Conservation (phyloP, 1,140 invertebrate species). For the Pseudomyrmex cubaensis region DNA sequence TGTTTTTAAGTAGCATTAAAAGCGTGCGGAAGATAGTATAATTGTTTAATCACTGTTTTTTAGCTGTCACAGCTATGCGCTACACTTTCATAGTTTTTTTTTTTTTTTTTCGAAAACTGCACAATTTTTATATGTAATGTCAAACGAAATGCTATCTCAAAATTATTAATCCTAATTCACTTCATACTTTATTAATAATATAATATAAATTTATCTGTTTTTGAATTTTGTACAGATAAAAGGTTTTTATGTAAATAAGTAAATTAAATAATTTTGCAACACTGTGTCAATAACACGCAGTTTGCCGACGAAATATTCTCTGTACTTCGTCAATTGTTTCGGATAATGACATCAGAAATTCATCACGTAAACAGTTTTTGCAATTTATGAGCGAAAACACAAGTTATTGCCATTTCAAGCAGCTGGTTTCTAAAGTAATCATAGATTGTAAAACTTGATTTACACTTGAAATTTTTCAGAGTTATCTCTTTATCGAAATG, state of each 20-base stretch:
- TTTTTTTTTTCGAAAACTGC: too few relatives aligned
- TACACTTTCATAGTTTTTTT: too few relatives aligned
- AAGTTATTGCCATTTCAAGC: neutral
- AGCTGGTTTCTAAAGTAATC: neutral
- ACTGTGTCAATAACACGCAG: too few relatives aligned
- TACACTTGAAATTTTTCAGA: neutral
- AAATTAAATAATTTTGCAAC: too few relatives aligned
- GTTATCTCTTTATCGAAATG: too few relatives aligned
- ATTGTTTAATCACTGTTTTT: conserved; percentile 35
- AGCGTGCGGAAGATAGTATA: conserved; percentile 35
- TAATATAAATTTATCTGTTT: too few relatives aligned
- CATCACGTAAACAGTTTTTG: conserved; percentile 9
- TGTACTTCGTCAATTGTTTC: neutral
- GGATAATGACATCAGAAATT: conserved; percentile 11
- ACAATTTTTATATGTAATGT: too few relatives aligned
- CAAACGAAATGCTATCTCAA: too few relatives aligned
- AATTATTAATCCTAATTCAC: too few relatives aligned
- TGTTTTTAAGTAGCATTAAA: conserved; percentile 33
- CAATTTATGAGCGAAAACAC: neutral
- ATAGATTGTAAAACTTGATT: conserved; percentile 14
- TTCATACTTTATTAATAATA: too few relatives aligned
- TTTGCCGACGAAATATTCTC: neutral
- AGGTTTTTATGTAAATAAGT: too few relatives aligned
- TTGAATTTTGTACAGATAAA: too few relatives aligned
- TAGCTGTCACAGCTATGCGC: conserved; percentile 19